These are phyloP conservation scores for Caprella mutica DNA, from an alignment of 2,888 invertebrate species.

Conservation along the genomic window DNA sequence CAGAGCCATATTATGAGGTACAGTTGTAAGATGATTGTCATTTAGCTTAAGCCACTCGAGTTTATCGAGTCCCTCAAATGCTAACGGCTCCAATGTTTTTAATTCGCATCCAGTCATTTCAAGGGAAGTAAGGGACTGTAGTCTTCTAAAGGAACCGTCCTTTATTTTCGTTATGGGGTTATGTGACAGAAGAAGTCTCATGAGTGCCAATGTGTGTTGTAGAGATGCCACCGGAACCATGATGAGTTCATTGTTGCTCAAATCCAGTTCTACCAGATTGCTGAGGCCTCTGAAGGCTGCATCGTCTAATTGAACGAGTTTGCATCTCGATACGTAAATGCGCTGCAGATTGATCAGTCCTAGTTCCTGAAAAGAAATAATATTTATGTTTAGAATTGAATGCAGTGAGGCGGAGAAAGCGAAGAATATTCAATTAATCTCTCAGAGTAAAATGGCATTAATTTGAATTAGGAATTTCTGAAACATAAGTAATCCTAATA, in stretches of 20 bases:
- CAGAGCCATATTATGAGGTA: slow-evolving; percentile 15
- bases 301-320: slow-evolving; percentile 63
- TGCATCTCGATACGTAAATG: slow-evolving; percentile 67
- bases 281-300: slow-evolving; percentile 55
- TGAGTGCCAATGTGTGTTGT: slow-evolving; percentile 63
- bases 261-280: slow-evolving; percentile 68
- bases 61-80: slow-evolving; percentile 55
- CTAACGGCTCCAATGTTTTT: slow-evolving; percentile 59
- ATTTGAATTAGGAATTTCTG: no score
- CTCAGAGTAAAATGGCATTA: no score
- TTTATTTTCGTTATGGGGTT: slow-evolving; percentile 60
- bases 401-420: no score
- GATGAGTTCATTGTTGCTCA: slow-evolving; percentile 67
- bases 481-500: no score
- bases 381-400: no score
- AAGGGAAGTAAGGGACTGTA: slow-evolving; percentile 52
- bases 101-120: slow-evolving; percentile 59
- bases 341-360: slow-evolving; percentile 75
- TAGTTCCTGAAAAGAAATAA: slow-evolving; percentile 59
- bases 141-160: slow-evolving; percentile 50
- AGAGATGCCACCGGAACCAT: slow-evolving; percentile 68
- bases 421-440: no score
- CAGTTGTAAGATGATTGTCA: slow-evolving; percentile 50
- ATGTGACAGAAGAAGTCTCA: slow-evolving; percentile 66
- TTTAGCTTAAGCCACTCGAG: slow-evolving; percentile 61